Conservation (phyloP, 1,140 invertebrate species). For the Ips typographus region DNA sequence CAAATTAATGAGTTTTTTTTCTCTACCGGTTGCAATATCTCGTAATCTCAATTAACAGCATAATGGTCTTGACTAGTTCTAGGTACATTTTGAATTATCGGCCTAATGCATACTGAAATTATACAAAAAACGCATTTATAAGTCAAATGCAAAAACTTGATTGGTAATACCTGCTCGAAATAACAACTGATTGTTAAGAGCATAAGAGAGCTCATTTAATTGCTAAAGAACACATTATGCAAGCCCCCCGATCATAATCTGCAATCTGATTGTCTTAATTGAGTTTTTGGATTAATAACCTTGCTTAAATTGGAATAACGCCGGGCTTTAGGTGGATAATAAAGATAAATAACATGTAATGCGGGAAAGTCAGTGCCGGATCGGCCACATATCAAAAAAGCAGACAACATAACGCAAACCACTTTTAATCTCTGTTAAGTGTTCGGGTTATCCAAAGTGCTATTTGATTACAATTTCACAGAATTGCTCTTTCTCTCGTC, state of each 20-base stretch:
- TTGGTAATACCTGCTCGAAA: too few species aligned
- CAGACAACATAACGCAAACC: too few species aligned
- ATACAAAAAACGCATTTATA: too few species aligned
- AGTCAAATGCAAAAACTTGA: too few species aligned
- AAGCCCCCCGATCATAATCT: constrained; percentile 14
- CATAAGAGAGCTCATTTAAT: background rate
- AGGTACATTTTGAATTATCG: too few species aligned
- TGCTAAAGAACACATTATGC: constrained; percentile 18
- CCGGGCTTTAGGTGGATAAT: constrained; percentile 11
- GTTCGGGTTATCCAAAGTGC: constrained; percentile 22
- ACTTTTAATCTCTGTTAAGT: background rate
- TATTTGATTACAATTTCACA: constrained; percentile 26
- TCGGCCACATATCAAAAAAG: background rate
- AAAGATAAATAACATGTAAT: constrained; percentile 2
- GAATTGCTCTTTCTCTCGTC: constrained; percentile 27
- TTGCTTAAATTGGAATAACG: constrained; percentile 16
- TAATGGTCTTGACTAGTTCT: too few species aligned
- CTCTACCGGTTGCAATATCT: too few species aligned
- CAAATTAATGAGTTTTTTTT: too few species aligned
- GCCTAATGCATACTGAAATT: too few species aligned
- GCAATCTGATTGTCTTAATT: constrained; percentile 24
- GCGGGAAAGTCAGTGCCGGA: background rate
- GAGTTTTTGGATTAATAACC: constrained; percentile 24
- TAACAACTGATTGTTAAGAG: constrained; percentile 14
- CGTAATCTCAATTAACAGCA: too few species aligned